Conservation (phyloP, 1,140 invertebrate species). For the Brachionus plicatilis region DNA sequence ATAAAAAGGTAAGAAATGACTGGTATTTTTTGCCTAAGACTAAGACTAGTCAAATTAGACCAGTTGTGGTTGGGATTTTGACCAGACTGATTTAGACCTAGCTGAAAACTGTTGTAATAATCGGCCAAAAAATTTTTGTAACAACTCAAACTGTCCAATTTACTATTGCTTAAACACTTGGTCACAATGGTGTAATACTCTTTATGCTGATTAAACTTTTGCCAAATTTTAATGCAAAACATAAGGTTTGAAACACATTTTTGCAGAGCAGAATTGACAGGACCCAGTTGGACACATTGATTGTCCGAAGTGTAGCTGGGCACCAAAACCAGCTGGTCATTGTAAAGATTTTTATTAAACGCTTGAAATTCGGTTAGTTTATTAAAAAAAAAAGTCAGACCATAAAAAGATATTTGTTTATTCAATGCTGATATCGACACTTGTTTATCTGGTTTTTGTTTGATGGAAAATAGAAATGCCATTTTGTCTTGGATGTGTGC, state of each 20-base stretch:
- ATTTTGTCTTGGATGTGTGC: not conserved
- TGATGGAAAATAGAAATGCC: not conserved
- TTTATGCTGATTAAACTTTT: conserved; percentile 24
- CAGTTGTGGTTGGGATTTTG: not conserved
- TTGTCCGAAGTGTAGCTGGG: not conserved
- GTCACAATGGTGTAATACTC: conserved; percentile 27
- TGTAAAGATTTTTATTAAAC: not conserved
- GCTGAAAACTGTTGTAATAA: conserved; percentile 14
- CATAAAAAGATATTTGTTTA: conserved; percentile 27
- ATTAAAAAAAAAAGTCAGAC: conserved; percentile 18
- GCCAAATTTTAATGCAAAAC: conserved; percentile 12
- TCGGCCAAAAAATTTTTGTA: conserved; percentile 5
- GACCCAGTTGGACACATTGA: no score
- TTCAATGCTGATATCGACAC: not conserved
- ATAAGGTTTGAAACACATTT: not conserved
- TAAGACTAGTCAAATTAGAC: not conserved
- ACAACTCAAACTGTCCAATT: not conserved
- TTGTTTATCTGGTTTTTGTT: not conserved
- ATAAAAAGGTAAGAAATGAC: not conserved
- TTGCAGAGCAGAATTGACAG: not conserved
- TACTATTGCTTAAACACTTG: conserved; percentile 25
- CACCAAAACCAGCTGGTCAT: not conserved
- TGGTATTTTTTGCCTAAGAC: not conserved
- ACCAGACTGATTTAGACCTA: not conserved
- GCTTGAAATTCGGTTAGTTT: conserved; percentile 30